Base-by-base conservation (phyloP, 1,140 invertebrate genomes). In the Popillia japonica region DNA sequence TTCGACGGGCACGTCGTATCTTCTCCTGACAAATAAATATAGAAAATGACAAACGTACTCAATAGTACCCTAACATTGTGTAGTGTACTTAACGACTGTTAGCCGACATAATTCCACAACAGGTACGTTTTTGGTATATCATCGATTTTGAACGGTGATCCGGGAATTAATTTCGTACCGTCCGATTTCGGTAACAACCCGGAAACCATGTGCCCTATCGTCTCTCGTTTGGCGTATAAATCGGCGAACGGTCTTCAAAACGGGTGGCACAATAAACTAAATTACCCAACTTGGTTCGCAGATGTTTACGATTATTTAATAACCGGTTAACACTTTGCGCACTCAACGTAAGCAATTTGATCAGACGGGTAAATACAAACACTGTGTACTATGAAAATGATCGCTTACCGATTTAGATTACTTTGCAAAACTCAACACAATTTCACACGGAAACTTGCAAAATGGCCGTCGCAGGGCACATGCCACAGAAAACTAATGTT, bases 401-500 rank as follows among this genome's bases (percentile, higher is more conserved):
- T 81, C 22, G 81, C 87, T 88, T 87, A 87, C 87, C 86, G 83
- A 22, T 81, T 85, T 83, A 82, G 79, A 86, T 84, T 84, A 87
- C 84, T 87, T 84, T 86, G 86, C 86, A 85, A 85, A 90, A 90
- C 88, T 90, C 87, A 88, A 90, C 87, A 90, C 89, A 89, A 90
- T 76, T 90, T 88, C 90, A 89, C 89, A 88, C 88, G 87, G 88
- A 90, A 90, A 90, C 90, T 85, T 90, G 90, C 91, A 92, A 91
- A 92, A 91, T 90, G 91, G 90, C 89, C 90, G 90, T 89, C 87
- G 87, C 87, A 88, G 89, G 89, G 90, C 90, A 91, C 90, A 92
- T 91, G 90, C 90, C 90, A 90, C 87, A 87, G 87, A 87, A 88
- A 88, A 87, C 86, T 90, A 86, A 89, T 88, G 90, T 89, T 89